Evolutionary conservation across 2,113 vertebrate genomes (phyloP).

Genomic region (Megaleporinus macrocephalus): DNA sequence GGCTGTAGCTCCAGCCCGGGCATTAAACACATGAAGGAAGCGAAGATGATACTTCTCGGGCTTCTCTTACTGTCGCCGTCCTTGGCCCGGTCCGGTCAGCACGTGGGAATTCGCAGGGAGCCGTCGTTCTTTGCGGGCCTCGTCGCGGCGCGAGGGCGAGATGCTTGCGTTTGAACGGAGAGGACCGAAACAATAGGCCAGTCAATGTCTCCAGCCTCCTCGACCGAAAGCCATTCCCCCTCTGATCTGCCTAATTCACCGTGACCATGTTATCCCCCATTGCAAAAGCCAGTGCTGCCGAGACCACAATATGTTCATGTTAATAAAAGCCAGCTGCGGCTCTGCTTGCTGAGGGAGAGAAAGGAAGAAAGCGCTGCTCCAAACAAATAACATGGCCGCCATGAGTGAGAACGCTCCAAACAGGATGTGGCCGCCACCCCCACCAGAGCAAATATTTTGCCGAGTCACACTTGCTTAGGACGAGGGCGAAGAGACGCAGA

Average conservation of each 20-base stretch:
- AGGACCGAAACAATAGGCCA: constrained; percentile 27
- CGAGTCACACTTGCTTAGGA: constrained; percentile 61
- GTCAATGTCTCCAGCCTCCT: constrained; percentile 35
- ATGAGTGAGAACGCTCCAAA: constrained; percentile 58
- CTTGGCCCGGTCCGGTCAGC: neutral
- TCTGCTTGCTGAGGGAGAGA: constrained; percentile 49
- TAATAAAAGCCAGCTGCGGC: constrained; percentile 72
- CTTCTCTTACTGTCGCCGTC: neutral
- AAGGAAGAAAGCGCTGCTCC: constrained; percentile 53
- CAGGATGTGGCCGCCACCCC: constrained; percentile 61
- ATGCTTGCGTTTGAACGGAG: constrained; percentile 8
- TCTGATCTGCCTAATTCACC: constrained; percentile 49
- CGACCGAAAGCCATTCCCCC: constrained; percentile 33
- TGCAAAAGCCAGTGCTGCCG: constrained; percentile 46
- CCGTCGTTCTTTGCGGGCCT: neutral
- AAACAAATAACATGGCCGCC: constrained; percentile 65
- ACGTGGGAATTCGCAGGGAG: neutral
- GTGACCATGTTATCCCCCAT: constrained; percentile 50
- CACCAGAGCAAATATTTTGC: constrained; percentile 55
- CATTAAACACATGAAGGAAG: neutral
- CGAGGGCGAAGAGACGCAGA: constrained; percentile 58
- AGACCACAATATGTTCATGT: constrained; percentile 46
- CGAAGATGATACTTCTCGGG: no score
- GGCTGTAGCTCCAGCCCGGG: neutral
- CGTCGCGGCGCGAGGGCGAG: neutral